A percentile compares a stretch with the other conserved stretches of the same genome.
Conservation (phyloP, 2,797 vertebrate genomes). For the Pseudochaenichthys georgianus region DNA sequence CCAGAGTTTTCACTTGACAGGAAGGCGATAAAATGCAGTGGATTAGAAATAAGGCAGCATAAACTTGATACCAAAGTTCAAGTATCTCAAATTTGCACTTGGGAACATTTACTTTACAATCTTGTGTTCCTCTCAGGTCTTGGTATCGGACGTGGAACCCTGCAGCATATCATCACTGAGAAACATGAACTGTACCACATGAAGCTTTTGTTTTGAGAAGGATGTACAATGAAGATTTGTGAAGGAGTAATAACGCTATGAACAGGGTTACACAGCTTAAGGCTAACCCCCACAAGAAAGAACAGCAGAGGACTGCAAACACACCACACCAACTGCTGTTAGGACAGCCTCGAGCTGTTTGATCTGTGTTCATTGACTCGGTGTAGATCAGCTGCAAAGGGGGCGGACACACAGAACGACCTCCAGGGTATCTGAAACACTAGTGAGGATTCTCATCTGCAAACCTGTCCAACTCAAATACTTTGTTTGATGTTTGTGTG, state of each 20-base stretch:
- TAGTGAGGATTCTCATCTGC: background rate
- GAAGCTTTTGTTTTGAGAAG: conserved; percentile 45
- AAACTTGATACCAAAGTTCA: no score
- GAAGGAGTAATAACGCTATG: background rate
- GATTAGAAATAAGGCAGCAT: no score
- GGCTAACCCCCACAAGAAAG: conserved; percentile 12
- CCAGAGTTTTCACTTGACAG: no score
- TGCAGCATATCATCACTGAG: conserved; percentile 92
- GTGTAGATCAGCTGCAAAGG: conserved; percentile 19
- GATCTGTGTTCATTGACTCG: conserved; percentile 24
- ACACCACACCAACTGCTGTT: conserved; percentile 16
- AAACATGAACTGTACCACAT: conserved; percentile 41
- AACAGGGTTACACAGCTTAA: conserved; percentile 20
- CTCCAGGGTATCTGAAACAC: background rate
- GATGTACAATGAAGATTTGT: conserved; percentile 30
- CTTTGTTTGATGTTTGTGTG: conserved; percentile 17
- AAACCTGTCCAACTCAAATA: background rate
- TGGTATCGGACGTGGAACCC: conserved; percentile 94
- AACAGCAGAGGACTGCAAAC: conserved; percentile 22
- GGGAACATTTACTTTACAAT: no score
- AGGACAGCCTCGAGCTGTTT: conserved; percentile 39
- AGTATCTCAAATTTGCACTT: no score
- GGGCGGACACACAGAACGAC: conserved; percentile 39
- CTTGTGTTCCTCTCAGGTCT: conserved; percentile 81
- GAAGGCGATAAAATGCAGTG: no score